A percentile compares a stretch with the other conserved stretches of the same genome.
Evolutionary conservation across 2,797 vertebrate genomes (phyloP).

Genomic region (Xiphorhynchus erythropygius): DNA sequence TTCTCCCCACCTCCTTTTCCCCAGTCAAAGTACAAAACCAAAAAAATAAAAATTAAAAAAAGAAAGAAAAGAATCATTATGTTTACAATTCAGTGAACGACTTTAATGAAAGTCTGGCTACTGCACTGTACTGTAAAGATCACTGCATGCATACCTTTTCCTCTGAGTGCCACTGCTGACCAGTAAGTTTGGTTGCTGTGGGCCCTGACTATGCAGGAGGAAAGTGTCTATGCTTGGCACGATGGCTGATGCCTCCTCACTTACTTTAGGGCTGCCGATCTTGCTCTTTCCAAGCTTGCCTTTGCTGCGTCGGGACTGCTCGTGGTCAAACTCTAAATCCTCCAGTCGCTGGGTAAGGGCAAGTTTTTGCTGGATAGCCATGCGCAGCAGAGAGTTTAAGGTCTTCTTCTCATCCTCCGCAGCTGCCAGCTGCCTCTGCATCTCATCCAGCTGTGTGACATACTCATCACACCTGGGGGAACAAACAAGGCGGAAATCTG

Average conservation of each 20-base stretch:
- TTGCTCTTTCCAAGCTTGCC: slow-evolving; percentile 91
- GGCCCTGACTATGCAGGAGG: slow-evolving; percentile 84
- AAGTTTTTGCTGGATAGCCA: slow-evolving; percentile 99
- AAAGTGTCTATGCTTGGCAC: slow-evolving; percentile 83
- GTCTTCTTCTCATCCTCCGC: slow-evolving; percentile 99
- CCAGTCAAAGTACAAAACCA: background rate
- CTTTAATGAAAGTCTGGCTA: slow-evolving; percentile 71
- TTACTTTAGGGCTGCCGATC: slow-evolving; percentile 98
- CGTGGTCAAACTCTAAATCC: slow-evolving; percentile 97
- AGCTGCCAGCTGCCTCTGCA: slow-evolving; percentile 97
- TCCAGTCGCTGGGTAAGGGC: slow-evolving; percentile 95
- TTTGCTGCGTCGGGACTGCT: slow-evolving; percentile 91
- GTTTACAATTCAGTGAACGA: slow-evolving; percentile 58
- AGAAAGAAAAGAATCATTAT: slow-evolving; percentile 2
- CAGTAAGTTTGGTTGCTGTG: slow-evolving; percentile 84
- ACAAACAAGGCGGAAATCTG: slow-evolving; percentile 3
- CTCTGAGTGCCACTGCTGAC: slow-evolving; percentile 86
- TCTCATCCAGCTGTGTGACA: slow-evolving; percentile 95
- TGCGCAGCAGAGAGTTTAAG: slow-evolving; percentile 93
- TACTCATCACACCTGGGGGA: slow-evolving; percentile 93
- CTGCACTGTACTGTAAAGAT: slow-evolving; percentile 77
- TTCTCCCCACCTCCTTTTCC: slow-evolving; percentile 48
- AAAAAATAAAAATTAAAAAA: background rate
- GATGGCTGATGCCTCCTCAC: slow-evolving; percentile 81
- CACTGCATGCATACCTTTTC: slow-evolving; percentile 83